Conservation (phyloP, 2,797 vertebrate species). For the Toxotes lorentzi region DNA sequence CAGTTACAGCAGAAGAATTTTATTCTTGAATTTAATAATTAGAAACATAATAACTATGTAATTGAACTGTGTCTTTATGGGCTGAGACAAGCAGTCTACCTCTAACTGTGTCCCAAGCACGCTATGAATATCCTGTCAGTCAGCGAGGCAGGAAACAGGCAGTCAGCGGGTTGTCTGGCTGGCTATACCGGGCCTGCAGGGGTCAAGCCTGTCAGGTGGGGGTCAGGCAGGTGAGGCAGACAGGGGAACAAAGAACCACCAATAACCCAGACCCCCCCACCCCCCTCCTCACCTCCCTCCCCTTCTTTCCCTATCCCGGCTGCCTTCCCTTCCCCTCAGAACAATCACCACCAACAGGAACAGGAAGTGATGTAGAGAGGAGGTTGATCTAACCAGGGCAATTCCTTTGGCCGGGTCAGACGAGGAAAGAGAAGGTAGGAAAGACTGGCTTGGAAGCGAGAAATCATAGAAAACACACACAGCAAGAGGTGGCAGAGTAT, state of each 20-base stretch:
- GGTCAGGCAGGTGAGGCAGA: conserved; percentile 74
- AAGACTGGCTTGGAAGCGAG: conserved; percentile 56
- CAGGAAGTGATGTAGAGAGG: conserved; percentile 82
- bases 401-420: conserved; percentile 68
- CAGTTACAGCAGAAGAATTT: background rate
- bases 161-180: conserved; percentile 61
- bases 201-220: conserved; percentile 68
- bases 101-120: conserved; percentile 55
- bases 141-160: conserved; percentile 69
- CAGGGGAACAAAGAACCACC: conserved; percentile 70
- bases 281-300: background rate
- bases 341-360: conserved; percentile 85
- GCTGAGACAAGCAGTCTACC: background rate
- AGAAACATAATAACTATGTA: background rate
- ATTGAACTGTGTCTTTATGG: background rate
- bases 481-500: conserved; percentile 52
- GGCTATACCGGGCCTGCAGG: conserved; percentile 50
- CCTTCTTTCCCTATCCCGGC: conserved; percentile 60
- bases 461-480: conserved; percentile 56
- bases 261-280: conserved; percentile 19
- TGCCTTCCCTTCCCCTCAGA: conserved; percentile 76
- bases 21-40: background rate
- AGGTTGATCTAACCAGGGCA: conserved; percentile 80
- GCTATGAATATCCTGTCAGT: conserved; percentile 76
- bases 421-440: conserved; percentile 61